Base-by-base conservation (phyloP, 2,888 invertebrate genomes). In the Drosophila bunnanda region DNA sequence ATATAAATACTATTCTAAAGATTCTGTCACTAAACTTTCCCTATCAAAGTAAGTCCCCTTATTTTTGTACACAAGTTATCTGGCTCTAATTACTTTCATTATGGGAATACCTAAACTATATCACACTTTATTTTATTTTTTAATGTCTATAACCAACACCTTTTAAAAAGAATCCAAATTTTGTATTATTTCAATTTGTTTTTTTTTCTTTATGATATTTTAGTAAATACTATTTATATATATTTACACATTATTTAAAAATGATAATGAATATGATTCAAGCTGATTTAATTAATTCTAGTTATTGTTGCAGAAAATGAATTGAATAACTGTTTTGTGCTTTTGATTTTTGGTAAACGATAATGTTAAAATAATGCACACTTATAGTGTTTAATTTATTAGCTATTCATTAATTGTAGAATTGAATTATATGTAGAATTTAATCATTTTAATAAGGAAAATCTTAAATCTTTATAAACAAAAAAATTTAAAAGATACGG, bases 61-160 rank as follows among this genome's bases (percentile, higher is more conserved):
- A n/a, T 48, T 9, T 34, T 3, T 10, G 3, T 34, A 46, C 12
- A 12, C 3, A 28, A 30, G 7, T 17, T n/a, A 28, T 28, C 10
- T 28, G 6, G 5, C 46, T 9, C 9, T 5, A 0, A 17, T n/a
- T 28, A 2, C 10, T 28, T 15, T 1, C 9, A 15, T 20, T n/a
- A 15, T 3, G 15, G 32, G 10, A 53, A 22, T 34, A 34, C 15
- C 34, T 15, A 6, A 22, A 20, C 7, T 36, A 32, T 4, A 6
- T 32, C 17, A 56, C 30, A 32, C 20, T 32, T n/a, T 22, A 13
- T 43, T 20, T n/a, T 30, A 13, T 32, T 22, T 30, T 36, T 36
- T 13, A 46, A 30, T 48, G 62, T 59, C 44, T 54, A 52, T 59
- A 67, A 55, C 81, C 81, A 75, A 71, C 80, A 80, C 80, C 80